Conservation (phyloP, 2,797 vertebrate species). For the Ispidina picta region DNA sequence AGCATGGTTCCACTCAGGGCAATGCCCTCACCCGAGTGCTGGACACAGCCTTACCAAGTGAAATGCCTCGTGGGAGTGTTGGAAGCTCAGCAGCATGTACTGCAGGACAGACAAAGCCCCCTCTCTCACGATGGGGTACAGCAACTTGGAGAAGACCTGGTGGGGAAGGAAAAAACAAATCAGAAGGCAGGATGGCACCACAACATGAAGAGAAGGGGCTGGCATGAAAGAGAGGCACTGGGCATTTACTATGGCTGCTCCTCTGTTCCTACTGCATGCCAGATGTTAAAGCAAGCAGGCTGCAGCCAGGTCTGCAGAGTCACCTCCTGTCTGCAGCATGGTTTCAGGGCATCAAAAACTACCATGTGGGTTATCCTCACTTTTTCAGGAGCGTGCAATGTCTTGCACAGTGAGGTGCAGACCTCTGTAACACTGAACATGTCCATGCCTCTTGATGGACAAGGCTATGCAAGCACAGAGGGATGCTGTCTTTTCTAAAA, state of each 20-base stretch:
- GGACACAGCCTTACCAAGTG: constrained; percentile 78
- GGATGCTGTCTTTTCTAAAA: not conserved
- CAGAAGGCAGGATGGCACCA: not conserved
- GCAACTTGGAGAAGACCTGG: constrained; percentile 83
- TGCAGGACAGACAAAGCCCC: constrained; percentile 80
- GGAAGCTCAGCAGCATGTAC: constrained; percentile 85
- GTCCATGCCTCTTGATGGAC: not conserved
- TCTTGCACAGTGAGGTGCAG: not conserved
- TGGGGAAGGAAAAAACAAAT: not conserved
- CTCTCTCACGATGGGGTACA: constrained; percentile 82
- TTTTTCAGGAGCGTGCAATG: not conserved
- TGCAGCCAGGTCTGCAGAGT: not conserved
- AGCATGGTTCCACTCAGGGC: too few relatives aligned
- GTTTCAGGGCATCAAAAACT: not conserved
- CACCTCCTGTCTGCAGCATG: not conserved
- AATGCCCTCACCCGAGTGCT: not conserved
- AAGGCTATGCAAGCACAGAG: not conserved
- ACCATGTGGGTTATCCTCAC: not conserved
- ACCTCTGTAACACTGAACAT: not conserved
- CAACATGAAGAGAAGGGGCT: not conserved
- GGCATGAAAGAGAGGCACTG: not conserved
- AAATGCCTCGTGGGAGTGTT: constrained; percentile 86
- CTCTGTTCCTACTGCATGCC: not conserved
- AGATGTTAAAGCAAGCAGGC: not conserved
- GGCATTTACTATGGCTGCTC: not conserved